These are phyloP conservation scores for Cacatua alba DNA, from an alignment of 2,113 vertebrate genomes.

Conservation along the genomic window DNA sequence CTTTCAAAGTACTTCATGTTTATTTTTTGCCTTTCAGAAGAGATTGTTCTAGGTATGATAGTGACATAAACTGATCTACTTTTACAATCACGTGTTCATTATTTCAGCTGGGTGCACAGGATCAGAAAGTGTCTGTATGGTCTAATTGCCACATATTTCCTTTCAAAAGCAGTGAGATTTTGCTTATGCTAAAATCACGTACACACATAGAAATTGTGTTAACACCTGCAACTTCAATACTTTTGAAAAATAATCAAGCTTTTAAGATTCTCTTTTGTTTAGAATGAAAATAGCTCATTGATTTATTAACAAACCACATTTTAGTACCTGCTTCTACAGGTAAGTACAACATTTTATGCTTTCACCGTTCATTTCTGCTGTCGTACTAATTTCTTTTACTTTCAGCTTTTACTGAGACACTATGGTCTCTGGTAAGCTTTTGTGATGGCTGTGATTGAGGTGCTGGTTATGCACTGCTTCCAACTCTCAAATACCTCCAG, in stretches of 20 bases:
- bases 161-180: neutral
- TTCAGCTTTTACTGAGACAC: neutral
- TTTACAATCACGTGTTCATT: neutral
- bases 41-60: neutral
- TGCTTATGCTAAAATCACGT: neutral
- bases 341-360: neutral
- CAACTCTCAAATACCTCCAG: neutral
- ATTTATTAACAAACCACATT: neutral
- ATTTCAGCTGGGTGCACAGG: neutral
- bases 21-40: neutral
- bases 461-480: neutral
- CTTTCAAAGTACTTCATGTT: neutral
- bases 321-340: neutral
- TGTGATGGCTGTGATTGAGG: neutral
- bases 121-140: neutral
- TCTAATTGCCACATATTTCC: neutral
- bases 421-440: neutral
- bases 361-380: neutral
- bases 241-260: slow-evolving; percentile 26
- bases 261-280: slow-evolving; percentile 14
- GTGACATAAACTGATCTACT: neutral
- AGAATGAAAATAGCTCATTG: neutral
- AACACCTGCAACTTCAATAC: slow-evolving; percentile 25
- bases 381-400: neutral
- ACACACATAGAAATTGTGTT: neutral